Evolutionary conservation across 1,140 invertebrate genomes (phyloP).

Genomic region (Drosophila nikananu): DNA sequence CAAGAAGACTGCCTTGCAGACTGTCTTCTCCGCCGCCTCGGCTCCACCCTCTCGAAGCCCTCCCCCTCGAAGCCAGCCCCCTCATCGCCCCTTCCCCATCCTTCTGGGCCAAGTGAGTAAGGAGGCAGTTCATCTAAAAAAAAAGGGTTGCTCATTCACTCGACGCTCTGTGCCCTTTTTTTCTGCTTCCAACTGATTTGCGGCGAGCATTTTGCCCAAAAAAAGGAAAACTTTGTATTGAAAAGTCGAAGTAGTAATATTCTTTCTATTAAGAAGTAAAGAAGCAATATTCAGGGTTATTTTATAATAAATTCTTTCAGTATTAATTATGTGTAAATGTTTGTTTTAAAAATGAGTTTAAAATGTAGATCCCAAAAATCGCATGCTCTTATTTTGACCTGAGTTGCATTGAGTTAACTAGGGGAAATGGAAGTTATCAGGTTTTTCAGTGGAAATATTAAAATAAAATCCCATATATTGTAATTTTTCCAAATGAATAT

Average conservation of each 20-base stretch:
- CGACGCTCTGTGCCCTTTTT: conserved; percentile 17
- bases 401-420: too few relatives aligned
- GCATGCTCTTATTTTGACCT: too few relatives aligned
- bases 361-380: too few relatives aligned
- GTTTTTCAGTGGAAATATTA: too few relatives aligned
- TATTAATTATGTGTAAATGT: too few relatives aligned
- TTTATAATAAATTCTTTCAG: too few relatives aligned
- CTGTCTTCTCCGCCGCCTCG: neutral
- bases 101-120: conserved; percentile 46
- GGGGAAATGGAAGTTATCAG: too few relatives aligned
- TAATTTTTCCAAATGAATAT: too few relatives aligned
- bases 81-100: neutral
- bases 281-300: too few relatives aligned
- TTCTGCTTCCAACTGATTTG: conserved; percentile 59
- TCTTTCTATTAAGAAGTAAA: neutral
- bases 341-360: too few relatives aligned
- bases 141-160: conserved; percentile 57
- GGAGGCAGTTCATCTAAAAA: conserved; percentile 53
- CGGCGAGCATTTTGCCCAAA: conserved; percentile 43
- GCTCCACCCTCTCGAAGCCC: conserved; percentile 5
- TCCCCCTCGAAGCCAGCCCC: conserved; percentile 1
- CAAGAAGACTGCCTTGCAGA: neutral
- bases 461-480: too few relatives aligned
- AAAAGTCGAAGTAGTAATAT: neutral
- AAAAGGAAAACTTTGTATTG: neutral